These are phyloP conservation scores for Choloepus hoffmanni DNA, from an alignment of 2,113 vertebrate genomes.

Conservation along the genomic window DNA sequence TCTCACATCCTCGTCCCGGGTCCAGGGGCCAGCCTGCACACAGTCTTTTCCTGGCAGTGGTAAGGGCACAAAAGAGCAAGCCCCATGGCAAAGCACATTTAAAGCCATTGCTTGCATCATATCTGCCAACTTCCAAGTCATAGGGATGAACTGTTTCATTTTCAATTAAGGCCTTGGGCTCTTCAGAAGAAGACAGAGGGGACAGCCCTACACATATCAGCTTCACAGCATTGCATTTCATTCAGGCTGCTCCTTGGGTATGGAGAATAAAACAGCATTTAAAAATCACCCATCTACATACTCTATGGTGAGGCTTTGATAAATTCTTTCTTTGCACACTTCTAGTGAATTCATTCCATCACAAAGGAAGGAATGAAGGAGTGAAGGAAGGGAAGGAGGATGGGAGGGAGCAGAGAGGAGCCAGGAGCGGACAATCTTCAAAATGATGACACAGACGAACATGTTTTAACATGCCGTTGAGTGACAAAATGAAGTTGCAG, in stretches of 20 bases:
- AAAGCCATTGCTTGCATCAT: not conserved
- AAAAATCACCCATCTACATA: not conserved
- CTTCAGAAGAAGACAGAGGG: not conserved
- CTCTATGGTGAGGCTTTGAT: not conserved
- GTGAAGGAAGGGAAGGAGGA: too few relatives aligned
- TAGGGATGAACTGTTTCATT: not conserved
- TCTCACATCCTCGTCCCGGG: not conserved
- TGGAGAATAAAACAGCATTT: not conserved
- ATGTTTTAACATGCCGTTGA: not conserved
- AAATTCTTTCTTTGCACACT: not conserved
- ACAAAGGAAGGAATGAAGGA: not conserved
- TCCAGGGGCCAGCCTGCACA: not conserved
- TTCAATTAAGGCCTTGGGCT: not conserved
- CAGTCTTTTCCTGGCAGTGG: not conserved
- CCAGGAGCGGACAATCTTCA: not conserved
- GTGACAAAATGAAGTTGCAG: slow-evolving; percentile 57
- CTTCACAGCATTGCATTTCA: rapidly evolving
- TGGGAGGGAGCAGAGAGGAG: not conserved
- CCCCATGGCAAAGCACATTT: not conserved
- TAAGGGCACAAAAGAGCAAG: not conserved
- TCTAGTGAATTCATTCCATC: not conserved
- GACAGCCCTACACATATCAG: rapidly evolving
- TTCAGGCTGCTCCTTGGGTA: not conserved
- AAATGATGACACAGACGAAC: slow-evolving; percentile 31
- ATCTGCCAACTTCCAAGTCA: not conserved